Percentiles rank a stretch among this genome's conserved stretches.
Evolutionary conservation across 1,140 invertebrate species (phyloP).

Genomic region (Ceratosolen solmsi): DNA sequence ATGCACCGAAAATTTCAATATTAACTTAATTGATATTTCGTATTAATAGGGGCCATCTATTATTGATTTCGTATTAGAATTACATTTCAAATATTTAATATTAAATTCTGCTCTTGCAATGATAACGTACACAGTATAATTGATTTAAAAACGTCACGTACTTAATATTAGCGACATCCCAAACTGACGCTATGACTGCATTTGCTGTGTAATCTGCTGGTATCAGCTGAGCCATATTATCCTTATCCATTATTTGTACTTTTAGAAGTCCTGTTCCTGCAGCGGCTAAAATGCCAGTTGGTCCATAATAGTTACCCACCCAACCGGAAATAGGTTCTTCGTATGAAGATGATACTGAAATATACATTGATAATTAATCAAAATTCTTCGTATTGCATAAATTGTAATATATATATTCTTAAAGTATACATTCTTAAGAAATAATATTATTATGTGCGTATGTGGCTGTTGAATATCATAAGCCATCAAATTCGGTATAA

Average conservation of each 20-base stretch:
- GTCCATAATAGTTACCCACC: constrained; percentile 86
- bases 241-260: constrained; percentile 73
- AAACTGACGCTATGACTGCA: constrained; percentile 78
- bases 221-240: constrained; percentile 79
- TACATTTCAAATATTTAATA: too few relatives aligned
- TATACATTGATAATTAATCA: neutral
- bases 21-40: too few relatives aligned
- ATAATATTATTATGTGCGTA: too few relatives aligned
- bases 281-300: constrained; percentile 77
- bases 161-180: constrained; percentile 75
- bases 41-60: too few relatives aligned
- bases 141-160: constrained; percentile 48
- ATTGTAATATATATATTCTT: neutral
- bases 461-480: too few relatives aligned
- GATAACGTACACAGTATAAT: neutral
- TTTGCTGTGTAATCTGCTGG: constrained; percentile 84
- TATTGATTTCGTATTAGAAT: too few relatives aligned
- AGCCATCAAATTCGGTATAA: too few relatives aligned
- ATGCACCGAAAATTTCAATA: too few relatives aligned
- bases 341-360: constrained; percentile 67
- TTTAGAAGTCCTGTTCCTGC: constrained; percentile 79
- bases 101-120: too few relatives aligned
- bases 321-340: constrained; percentile 76
- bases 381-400: too few relatives aligned
- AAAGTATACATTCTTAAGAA: too few relatives aligned